phyloP scores from a whole-genome alignment of 2,888 invertebrate species.

The Spilarctia lutea region DNA sequence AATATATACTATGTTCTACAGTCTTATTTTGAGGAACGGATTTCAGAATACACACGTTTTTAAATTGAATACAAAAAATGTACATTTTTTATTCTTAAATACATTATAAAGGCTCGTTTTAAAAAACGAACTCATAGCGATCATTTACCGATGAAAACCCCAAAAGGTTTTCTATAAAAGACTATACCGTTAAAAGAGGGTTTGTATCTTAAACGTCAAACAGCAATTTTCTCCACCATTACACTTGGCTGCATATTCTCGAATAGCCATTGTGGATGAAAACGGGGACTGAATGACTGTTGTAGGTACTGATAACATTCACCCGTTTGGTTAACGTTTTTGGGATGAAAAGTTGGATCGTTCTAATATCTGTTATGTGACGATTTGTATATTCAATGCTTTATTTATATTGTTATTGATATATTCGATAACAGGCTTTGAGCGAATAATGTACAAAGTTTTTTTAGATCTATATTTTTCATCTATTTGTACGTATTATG shows the following conservation, averaged over 20 bases:
- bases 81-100: not conserved
- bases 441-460: not conserved
- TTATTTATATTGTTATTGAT: slow-evolving; percentile 7
- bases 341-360: slow-evolving; percentile 26
- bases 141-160: slow-evolving; percentile 25
- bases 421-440: slow-evolving; percentile 1
- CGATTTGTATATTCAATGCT: slow-evolving; percentile 4
- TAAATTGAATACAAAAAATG: not conserved
- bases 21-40: not conserved
- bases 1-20: not conserved
- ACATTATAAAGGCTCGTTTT: not conserved
- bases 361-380: slow-evolving; percentile 8
- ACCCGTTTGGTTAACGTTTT: slow-evolving; percentile 36
- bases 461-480: too few species aligned
- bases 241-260: slow-evolving; percentile 46
- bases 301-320: slow-evolving; percentile 40
- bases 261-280: slow-evolving; percentile 31
- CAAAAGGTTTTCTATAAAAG: slow-evolving; percentile 9
- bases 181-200: slow-evolving; percentile 20
- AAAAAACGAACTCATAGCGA: slow-evolving; percentile 19
- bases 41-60: not conserved
- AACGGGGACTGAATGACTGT: slow-evolving; percentile 38
- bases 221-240: slow-evolving; percentile 56
- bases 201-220: slow-evolving; percentile 42
- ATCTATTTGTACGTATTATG: too few species aligned